These are phyloP conservation scores for Alosa alosa DNA, from an alignment of 2,113 vertebrate species.

Conservation along the genomic window DNA sequence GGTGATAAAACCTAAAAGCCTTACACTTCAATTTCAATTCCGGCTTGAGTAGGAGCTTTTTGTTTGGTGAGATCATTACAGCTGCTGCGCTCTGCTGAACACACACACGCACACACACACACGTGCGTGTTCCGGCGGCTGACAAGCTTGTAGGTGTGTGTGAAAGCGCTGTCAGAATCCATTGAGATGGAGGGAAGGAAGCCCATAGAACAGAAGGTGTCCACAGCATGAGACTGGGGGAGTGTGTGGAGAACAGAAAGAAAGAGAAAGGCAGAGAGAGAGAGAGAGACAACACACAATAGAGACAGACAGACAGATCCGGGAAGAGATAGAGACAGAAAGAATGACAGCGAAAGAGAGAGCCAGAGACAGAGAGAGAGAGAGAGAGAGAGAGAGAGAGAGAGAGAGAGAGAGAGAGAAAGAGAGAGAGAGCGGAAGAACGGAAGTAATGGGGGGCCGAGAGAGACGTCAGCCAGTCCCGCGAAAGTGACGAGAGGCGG, in stretches of 20 bases:
- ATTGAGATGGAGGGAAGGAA: not conserved
- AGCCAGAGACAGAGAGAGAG: not conserved
- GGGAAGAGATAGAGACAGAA: not conserved
- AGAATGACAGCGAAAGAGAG: not conserved
- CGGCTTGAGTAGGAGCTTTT: not conserved
- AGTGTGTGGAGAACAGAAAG: not conserved
- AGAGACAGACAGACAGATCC: not conserved
- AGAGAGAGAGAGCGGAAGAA: not conserved
- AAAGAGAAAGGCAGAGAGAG: not conserved
- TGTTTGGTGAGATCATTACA: slow-evolving; percentile 23
- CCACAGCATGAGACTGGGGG: slow-evolving; percentile 46
- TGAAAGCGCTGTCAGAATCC: slow-evolving; percentile 24
- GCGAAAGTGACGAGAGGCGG: not conserved
- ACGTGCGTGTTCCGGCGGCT: slow-evolving; percentile 11
- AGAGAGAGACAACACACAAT: not conserved
- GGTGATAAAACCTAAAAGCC: not conserved
- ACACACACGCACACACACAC: not conserved
- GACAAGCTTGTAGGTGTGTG: slow-evolving; percentile 39
- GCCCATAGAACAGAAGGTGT: slow-evolving; percentile 47
- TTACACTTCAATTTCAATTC: not conserved
- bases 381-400: not conserved
- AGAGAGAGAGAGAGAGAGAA: not conserved
- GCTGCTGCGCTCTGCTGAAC: not conserved
- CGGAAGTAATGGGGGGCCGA: not conserved
- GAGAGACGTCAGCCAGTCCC: not conserved